A percentile compares a stretch with the other conserved stretches of the same genome.
phyloP scores from a whole-genome alignment of 2,888 invertebrate species.

The Parasteatoda lunata region DNA sequence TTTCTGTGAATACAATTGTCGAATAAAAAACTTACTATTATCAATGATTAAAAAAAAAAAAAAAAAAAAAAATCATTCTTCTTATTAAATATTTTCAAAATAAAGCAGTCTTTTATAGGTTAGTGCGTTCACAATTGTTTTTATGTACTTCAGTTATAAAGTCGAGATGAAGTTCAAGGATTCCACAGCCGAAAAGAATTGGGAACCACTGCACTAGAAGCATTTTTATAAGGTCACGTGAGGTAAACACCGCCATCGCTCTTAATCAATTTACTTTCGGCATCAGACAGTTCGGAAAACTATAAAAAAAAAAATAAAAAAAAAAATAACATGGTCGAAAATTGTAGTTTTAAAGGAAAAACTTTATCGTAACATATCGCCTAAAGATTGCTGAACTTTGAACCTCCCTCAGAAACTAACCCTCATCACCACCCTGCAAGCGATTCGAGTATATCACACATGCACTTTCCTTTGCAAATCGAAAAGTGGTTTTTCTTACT shows the following conservation, averaged over 20 bases:
- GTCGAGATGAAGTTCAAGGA: no score
- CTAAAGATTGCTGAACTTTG: constrained; percentile 33
- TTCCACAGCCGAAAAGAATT: no score
- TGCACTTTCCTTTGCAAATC: background rate
- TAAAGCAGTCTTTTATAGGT: no score
- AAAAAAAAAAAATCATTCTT: no score
- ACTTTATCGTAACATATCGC: constrained; percentile 7
- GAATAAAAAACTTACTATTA: no score
- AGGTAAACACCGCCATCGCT: background rate
- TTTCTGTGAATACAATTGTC: no score
- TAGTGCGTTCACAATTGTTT: no score
- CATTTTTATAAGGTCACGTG: no score
- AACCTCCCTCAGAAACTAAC: constrained; percentile 8
- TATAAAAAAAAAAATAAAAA: background rate
- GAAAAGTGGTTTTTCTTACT: background rate
- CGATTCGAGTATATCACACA: constrained; percentile 4
- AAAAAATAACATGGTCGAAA: background rate
- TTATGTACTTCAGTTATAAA: no score
- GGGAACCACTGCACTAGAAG: no score
- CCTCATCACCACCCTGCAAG: constrained; percentile 10
- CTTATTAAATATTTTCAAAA: no score
- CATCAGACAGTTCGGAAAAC: background rate
- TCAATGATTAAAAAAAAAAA: no score
- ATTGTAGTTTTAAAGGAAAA: background rate
- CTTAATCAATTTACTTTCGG: background rate